Evolutionary conservation across 2,113 vertebrate genomes (phyloP).

Genomic region (Chionis minor): DNA sequence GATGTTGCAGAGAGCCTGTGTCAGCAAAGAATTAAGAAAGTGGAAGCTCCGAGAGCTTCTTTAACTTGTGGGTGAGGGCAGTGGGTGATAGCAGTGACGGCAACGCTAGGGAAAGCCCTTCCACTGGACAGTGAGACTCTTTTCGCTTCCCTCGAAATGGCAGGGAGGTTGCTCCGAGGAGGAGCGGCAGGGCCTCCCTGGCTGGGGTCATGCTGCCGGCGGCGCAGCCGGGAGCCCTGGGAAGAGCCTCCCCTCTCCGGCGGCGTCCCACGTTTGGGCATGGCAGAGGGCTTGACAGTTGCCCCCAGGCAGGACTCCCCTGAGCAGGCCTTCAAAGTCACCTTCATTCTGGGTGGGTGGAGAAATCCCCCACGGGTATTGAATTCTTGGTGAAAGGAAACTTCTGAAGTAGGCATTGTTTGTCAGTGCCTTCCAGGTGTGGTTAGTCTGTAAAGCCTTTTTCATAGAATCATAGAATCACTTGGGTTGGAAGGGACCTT

Average conservation of each 20-base stretch:
- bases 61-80: background rate
- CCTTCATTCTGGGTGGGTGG: background rate
- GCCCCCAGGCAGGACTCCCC: background rate
- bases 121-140: rapidly evolving
- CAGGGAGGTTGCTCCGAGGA: background rate
- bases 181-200: background rate
- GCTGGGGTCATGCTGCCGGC: background rate
- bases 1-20: background rate
- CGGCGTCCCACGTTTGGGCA: background rate
- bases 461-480: too few species aligned
- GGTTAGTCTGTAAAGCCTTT: background rate
- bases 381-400: background rate
- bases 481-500: too few species aligned
- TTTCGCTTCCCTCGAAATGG: background rate
- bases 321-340: background rate
- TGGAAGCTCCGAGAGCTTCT: background rate
- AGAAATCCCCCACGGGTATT: background rate
- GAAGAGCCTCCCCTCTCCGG: background rate
- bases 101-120: background rate
- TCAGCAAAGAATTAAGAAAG: background rate
- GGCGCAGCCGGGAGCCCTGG: background rate
- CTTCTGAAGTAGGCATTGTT: background rate
- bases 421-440: background rate
- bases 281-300: too few species aligned
- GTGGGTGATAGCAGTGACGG: background rate